Evolutionary conservation across 2,888 invertebrate genomes (phyloP), one percentile per base, ranked within the genome.

Genomic region (Schizaphis graminum): DNA sequence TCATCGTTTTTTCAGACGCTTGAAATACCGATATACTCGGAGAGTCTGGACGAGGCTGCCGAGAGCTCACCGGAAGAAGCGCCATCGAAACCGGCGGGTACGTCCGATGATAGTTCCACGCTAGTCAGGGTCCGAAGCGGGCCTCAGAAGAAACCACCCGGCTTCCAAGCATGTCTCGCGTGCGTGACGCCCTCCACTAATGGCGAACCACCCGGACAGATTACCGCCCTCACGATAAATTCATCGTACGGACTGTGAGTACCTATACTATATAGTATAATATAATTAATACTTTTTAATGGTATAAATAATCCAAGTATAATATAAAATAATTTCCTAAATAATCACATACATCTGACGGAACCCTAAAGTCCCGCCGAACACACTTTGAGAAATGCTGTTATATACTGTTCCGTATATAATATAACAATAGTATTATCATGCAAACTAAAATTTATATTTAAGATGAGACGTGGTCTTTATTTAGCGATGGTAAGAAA

Each of bases 191-290:
- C 97, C 92, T 98, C 98, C 96, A 96, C 97, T 95, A 97, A 97
- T 95, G 97, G 97, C 89, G 97, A 97, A 96, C 97, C 98, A 95
- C 97, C 99, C 95, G 97, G 98, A 96, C 97, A 97, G 96, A 97
- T 99, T 96, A 97, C 98, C 95, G 97, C 99, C 95, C 97, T 99
- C 96, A 97, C 98, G 95, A 97, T 99, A 96, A 99, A 99, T 96
- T 99, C 99, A 95, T 98, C 98, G 94, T 99, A 99, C 96, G 99
- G 99, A 96, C 97, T 99, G 99, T 99, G 96, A 98, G 98, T 97
- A 26, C 35, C n/a, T 47, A 16, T 47, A 13, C 5, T 41, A 84
- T 77, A 77, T n/a, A n/a, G n/a, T 77, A 77, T 13, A 77, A 77
- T 77, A n/a, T 13, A 84, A 21, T 21, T 35, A 41, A 24, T 84